A percentile compares a stretch with the other conserved stretches of the same genome.
These are phyloP conservation scores for Takifugu flavidus DNA, from an alignment of 2,113 vertebrate species.

Conservation along the genomic window DNA sequence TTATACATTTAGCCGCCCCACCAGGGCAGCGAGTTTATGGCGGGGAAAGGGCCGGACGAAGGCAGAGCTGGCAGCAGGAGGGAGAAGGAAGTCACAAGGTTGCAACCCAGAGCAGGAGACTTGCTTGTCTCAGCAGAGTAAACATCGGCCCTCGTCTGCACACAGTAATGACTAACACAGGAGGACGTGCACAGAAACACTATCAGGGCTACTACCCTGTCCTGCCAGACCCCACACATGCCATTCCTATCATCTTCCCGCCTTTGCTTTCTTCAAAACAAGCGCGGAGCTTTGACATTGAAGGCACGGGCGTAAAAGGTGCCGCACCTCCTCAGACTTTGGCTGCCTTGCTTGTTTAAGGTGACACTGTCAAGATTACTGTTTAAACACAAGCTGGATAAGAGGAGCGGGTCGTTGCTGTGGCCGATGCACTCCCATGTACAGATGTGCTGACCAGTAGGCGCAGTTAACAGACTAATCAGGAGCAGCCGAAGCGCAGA, in stretches of 20 bases:
- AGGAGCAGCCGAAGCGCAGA: conserved; percentile 46
- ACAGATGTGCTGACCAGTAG: conserved; percentile 27
- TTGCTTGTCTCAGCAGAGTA: conserved; percentile 78
- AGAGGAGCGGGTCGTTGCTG: conserved; percentile 20
- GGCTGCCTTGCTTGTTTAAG: conserved; percentile 49
- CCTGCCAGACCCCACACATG: conserved; percentile 53
- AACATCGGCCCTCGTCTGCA: conserved; percentile 75
- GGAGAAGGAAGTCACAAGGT: conserved; percentile 73
- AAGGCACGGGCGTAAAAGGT: conserved; percentile 28
- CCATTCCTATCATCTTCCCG: conserved; percentile 52
- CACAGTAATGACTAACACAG: conserved; percentile 76
- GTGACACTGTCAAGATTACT: conserved; percentile 23
- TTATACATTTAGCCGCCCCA: conserved; percentile 26
- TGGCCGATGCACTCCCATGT: not conserved
- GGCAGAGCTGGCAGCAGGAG: conserved; percentile 69
- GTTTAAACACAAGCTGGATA: conserved; percentile 30
- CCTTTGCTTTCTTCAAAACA: conserved; percentile 46
- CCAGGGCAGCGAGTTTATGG: conserved; percentile 36
- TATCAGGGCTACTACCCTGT: conserved; percentile 60
- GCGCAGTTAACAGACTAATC: conserved; percentile 53
- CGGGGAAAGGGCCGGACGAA: conserved; percentile 54
- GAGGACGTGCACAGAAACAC: conserved; percentile 70
- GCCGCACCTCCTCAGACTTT: conserved; percentile 12
- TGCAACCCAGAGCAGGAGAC: conserved; percentile 74
- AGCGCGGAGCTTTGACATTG: conserved; percentile 19